Evolutionary conservation across 2,113 vertebrate species (phyloP).

Genomic region (Danionella cerebrum): DNA sequence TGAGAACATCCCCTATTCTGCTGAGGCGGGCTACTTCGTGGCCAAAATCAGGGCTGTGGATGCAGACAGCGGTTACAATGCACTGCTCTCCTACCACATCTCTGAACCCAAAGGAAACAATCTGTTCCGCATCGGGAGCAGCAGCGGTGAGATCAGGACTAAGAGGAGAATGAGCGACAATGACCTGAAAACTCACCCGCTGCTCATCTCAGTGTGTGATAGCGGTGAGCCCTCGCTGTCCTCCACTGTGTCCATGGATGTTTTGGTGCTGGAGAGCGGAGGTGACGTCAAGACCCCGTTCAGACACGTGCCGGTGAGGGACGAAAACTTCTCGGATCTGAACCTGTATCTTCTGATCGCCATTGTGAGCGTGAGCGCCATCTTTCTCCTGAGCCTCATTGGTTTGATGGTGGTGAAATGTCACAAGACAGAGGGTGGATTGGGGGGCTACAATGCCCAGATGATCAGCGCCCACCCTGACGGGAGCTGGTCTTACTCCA

Average conservation of each 20-base stretch:
- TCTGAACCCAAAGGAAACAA: constrained; percentile 59
- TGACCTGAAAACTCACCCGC: constrained; percentile 47
- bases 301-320: constrained; percentile 40
- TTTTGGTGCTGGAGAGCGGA: constrained; percentile 45
- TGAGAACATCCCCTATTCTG: constrained; percentile 60
- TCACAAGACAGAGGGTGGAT: constrained; percentile 34
- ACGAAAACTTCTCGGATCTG: constrained; percentile 45
- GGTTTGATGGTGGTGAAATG: constrained; percentile 48
- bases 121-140: constrained; percentile 66
- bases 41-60: constrained; percentile 74
- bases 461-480: constrained; percentile 51
- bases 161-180: constrained; percentile 49
- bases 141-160: constrained; percentile 66
- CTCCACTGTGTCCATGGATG: constrained; percentile 48
- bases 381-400: constrained; percentile 51
- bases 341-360: constrained; percentile 50
- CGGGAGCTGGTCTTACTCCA: constrained; percentile 41
- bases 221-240: constrained; percentile 51
- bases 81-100: constrained; percentile 64
- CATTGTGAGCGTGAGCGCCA: constrained; percentile 42
- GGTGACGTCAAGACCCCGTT: constrained; percentile 42
- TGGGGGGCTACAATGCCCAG: constrained; percentile 45
- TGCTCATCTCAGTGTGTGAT: constrained; percentile 50
- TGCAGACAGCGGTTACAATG: constrained; percentile 65
- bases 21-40: constrained; percentile 63